These are phyloP conservation scores for Poeciliopsis gracilis DNA, from an alignment of 2,797 vertebrate genomes.

Conservation along the genomic window DNA sequence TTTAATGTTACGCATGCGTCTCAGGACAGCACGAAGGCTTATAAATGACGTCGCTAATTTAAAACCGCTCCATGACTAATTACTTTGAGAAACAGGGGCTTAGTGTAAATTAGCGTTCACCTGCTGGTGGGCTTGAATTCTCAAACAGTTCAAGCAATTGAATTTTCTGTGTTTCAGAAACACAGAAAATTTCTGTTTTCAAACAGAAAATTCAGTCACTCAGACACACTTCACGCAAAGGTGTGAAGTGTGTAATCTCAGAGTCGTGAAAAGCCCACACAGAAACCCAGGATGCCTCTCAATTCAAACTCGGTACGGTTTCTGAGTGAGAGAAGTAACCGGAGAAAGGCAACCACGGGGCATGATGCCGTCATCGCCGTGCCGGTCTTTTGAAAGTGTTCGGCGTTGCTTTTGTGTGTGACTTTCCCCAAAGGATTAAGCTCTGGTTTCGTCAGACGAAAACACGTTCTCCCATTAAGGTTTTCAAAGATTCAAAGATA, in stretches of 20 bases:
- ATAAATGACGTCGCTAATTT: conserved; percentile 40
- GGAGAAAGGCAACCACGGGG: neutral
- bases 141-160: conserved; percentile 13
- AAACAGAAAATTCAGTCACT: conserved; percentile 8
- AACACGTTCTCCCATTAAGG: neutral
- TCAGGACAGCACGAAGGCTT: conserved; percentile 6
- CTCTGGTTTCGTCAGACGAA: neutral
- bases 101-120: conserved; percentile 44
- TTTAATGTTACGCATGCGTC: neutral
- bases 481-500: neutral
- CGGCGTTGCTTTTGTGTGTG: neutral
- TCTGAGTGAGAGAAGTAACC: neutral
- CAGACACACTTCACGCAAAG: conserved; percentile 42
- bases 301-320: neutral
- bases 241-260: conserved; percentile 58
- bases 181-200: conserved; percentile 44
- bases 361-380: neutral
- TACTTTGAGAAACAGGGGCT: conserved; percentile 57
- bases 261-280: neutral
- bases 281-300: conserved; percentile 16
- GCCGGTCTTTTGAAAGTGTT: neutral
- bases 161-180: conserved; percentile 40
- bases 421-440: neutral
- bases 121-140: conserved; percentile 50
- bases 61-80: conserved; percentile 54